Conservation (phyloP, 2,888 invertebrate species). For the Pollenia griseotomentosa region DNA sequence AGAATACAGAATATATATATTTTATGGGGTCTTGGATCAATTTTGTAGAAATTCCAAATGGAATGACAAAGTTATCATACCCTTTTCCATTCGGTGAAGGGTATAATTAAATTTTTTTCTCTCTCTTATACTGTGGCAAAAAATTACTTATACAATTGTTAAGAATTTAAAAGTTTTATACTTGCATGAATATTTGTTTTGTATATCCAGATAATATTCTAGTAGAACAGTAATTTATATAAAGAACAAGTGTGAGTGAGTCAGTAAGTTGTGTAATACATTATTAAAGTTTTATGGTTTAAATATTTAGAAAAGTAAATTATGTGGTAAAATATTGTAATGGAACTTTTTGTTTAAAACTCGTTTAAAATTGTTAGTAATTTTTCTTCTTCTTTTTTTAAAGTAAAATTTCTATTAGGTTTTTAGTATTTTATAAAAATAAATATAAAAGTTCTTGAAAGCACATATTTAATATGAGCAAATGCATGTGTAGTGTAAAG, state of each 20-base stretch:
- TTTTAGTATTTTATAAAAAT: not conserved
- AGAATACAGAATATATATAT: too few species aligned
- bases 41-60: too few species aligned
- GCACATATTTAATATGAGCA: too few species aligned
- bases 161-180: constrained; percentile 17
- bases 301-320: constrained; percentile 23
- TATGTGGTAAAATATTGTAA: constrained; percentile 22
- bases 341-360: not conserved
- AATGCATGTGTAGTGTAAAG: too few species aligned
- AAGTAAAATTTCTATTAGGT: not conserved
- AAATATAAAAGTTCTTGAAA: too few species aligned
- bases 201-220: not conserved
- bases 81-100: too few species aligned
- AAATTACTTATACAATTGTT: constrained; percentile 27
- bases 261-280: not conserved
- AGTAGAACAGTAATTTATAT: not conserved
- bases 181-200: not conserved
- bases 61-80: too few species aligned
- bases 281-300: constrained; percentile 17
- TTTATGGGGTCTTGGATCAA: too few species aligned
- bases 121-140: constrained; percentile 10
- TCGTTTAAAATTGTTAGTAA: not conserved
- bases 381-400: not conserved
- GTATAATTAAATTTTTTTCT: not conserved
- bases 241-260: not conserved